Percentiles rank a stretch among this genome's conserved stretches.
Evolutionary conservation across 2,797 vertebrate species (phyloP).

Genomic region (Oceanodroma leucorhoa): DNA sequence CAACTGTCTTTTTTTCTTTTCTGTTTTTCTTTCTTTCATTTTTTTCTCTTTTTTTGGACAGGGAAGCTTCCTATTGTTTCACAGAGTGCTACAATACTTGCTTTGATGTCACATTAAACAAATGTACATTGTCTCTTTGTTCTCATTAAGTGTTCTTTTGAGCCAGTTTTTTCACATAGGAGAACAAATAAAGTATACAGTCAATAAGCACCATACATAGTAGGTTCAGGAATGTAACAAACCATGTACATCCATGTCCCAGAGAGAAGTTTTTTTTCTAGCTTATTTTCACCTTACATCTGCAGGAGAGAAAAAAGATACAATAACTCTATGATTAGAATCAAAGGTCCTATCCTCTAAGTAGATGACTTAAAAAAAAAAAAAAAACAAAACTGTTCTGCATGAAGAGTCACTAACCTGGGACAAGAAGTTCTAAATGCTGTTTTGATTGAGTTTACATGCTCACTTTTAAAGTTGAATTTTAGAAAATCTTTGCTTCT

Average conservation of each 20-base stretch:
- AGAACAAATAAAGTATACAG: conserved; percentile 82
- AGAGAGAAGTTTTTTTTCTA: conserved; percentile 80
- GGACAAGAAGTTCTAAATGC: conserved; percentile 71
- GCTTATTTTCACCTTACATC: conserved; percentile 95
- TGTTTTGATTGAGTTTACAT: conserved; percentile 71
- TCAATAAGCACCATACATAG: conserved; percentile 88
- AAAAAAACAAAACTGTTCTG: conserved; percentile 24
- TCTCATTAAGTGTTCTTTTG: conserved; percentile 76
- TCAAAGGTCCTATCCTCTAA: conserved; percentile 44
- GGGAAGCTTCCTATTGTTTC: conserved; percentile 75
- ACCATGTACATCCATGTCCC: conserved; percentile 84
- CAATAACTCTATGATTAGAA: conserved; percentile 65
- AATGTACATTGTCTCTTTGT: conserved; percentile 81
- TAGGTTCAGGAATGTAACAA: conserved; percentile 85
- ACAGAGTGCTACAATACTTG: conserved; percentile 80
- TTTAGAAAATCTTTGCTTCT: conserved; percentile 72
- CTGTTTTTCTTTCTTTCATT: conserved; percentile 13
- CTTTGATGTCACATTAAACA: conserved; percentile 82
- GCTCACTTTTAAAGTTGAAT: conserved; percentile 71
- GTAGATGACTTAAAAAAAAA: conserved; percentile 16
- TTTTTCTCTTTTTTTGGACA: conserved; percentile 61
- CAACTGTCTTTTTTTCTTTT: conserved; percentile 60
- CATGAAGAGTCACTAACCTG: conserved; percentile 71
- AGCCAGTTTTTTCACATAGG: conserved; percentile 77
- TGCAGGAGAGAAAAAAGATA: conserved; percentile 76